Evolutionary conservation across 1,140 invertebrate species (phyloP).

Genomic region (Matsumurasca onukii): DNA sequence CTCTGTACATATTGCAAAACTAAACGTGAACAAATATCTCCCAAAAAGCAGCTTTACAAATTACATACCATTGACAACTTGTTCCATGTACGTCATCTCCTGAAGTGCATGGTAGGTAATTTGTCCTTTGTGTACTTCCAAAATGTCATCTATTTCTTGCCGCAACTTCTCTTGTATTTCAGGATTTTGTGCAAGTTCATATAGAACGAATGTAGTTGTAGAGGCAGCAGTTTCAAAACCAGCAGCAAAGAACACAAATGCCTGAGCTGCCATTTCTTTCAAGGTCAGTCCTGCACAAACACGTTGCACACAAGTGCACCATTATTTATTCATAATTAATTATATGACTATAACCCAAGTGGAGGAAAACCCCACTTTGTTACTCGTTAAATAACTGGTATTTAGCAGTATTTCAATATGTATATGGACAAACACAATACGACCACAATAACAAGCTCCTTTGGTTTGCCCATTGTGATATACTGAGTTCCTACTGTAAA

Average conservation of each 20-base stretch:
- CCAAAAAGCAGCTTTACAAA: too few species aligned
- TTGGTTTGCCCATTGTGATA: too few species aligned
- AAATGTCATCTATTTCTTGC: constrained; percentile 55
- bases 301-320: too few species aligned
- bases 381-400: not conserved
- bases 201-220: constrained; percentile 57
- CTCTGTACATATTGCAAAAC: too few species aligned
- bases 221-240: constrained; percentile 71
- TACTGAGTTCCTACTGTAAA: too few species aligned
- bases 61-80: constrained; percentile 25
- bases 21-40: too few species aligned
- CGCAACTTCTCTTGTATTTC: constrained; percentile 57
- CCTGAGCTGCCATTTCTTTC: constrained; percentile 52
- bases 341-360: too few species aligned
- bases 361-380: too few species aligned
- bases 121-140: constrained; percentile 49
- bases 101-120: constrained; percentile 55
- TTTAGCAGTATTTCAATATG: too few species aligned
- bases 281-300: constrained; percentile 6
- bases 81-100: constrained; percentile 57
- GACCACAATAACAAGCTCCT: too few species aligned
- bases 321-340: too few species aligned
- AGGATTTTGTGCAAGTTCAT: constrained; percentile 58
- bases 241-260: constrained; percentile 64
- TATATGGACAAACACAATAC: too few species aligned